Conservation (phyloP, 2,888 invertebrate species). For the Macrosiphum euphorbiae region DNA sequence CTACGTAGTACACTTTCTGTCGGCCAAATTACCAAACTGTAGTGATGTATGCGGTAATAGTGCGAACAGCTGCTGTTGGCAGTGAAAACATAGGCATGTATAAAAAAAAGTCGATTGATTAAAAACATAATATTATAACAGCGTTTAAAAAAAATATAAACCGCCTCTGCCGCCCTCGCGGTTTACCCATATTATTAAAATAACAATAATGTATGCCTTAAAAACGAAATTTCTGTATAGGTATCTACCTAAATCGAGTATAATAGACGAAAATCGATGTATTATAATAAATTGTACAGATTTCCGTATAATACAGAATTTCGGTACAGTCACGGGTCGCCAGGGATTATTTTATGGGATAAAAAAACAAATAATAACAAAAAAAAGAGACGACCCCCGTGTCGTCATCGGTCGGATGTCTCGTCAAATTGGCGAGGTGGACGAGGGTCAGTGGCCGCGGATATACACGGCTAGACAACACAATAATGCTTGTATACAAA, state of each 20-base stretch:
- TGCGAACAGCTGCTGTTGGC: constrained; percentile 24
- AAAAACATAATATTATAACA: neutral
- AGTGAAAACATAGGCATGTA: neutral
- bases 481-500: constrained; percentile 50
- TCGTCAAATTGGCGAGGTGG: constrained; percentile 31
- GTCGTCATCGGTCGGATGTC: neutral
- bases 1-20: neutral
- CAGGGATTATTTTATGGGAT: constrained; percentile 8
- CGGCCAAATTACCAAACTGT: neutral
- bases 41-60: neutral
- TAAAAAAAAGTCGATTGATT: constrained; percentile 33
- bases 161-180: neutral
- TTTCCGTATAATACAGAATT: neutral
- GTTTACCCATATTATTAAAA: neutral
- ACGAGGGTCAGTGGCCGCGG: constrained; percentile 47
- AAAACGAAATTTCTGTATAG: neutral
- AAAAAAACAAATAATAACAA: constrained; percentile 26
- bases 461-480: constrained; percentile 57
- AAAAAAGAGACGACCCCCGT: constrained; percentile 33
- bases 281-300: neutral
- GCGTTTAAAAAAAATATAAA: neutral
- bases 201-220: neutral
- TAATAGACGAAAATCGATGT: neutral
- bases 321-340: neutral
- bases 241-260: neutral